phyloP scores from a whole-genome alignment of 1,140 invertebrate species.

The Oscheius sp. region DNA sequence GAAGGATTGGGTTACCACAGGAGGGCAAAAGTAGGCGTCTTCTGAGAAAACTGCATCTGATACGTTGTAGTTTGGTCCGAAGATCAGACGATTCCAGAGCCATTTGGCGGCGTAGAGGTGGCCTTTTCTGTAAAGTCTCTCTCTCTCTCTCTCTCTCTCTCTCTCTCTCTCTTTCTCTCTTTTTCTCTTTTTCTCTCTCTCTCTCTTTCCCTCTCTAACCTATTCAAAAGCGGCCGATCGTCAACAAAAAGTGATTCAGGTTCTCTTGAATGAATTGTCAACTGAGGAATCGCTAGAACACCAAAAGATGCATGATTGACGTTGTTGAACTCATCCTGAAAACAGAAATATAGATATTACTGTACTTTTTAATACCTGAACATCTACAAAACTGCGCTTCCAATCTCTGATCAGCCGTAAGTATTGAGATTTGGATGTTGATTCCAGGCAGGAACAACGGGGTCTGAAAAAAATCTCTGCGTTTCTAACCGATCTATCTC shows the following conservation, averaged over 20 bases:
- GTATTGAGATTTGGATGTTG: slow-evolving; percentile 38
- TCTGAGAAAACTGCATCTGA: slow-evolving; percentile 42
- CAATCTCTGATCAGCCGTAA: not conserved
- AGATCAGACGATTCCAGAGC: slow-evolving; percentile 52
- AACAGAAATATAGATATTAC: not conserved
- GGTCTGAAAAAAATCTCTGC: slow-evolving; percentile 39
- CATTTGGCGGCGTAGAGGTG: slow-evolving; percentile 57
- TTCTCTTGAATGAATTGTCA: slow-evolving; percentile 49
- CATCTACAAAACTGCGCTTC: slow-evolving; percentile 1
- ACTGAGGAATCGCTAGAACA: slow-evolving; percentile 41
- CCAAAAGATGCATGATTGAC: slow-evolving; percentile 50
- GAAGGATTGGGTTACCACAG: slow-evolving; percentile 22
- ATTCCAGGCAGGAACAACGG: slow-evolving; percentile 42
- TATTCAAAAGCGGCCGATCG: slow-evolving; percentile 46
- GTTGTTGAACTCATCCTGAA: slow-evolving; percentile 49
- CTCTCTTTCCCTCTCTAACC: not conserved
- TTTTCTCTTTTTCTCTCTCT: too few relatives aligned
- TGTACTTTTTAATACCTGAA: not conserved
- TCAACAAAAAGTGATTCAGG: slow-evolving; percentile 52
- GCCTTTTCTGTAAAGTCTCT: slow-evolving; percentile 42
- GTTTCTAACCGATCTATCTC: not conserved
- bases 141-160: not conserved
- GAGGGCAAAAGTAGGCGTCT: slow-evolving; percentile 55
- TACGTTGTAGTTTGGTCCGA: slow-evolving; percentile 53
- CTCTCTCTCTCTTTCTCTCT: too few relatives aligned